Percentiles rank a stretch among this genome's conserved stretches.
Evolutionary conservation across 2,888 invertebrate species (phyloP).

Genomic region (Torymus tubicola): DNA sequence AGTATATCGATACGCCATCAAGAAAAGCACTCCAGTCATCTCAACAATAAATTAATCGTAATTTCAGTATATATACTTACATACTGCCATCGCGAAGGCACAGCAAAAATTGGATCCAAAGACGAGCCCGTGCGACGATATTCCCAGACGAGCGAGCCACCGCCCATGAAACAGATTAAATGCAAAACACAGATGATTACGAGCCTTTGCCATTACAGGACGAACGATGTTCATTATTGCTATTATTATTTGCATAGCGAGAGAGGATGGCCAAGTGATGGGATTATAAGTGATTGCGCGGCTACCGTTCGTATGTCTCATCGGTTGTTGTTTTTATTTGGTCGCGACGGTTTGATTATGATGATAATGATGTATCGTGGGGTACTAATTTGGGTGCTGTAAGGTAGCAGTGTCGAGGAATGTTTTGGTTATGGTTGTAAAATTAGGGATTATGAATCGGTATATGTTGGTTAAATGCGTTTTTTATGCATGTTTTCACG

Average conservation of each 20-base stretch:
- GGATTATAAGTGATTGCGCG: conserved; percentile 6
- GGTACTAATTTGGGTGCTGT: too few species aligned
- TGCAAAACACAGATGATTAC: conserved; percentile 59
- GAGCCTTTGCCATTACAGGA: conserved; percentile 20
- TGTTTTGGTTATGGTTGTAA: too few species aligned
- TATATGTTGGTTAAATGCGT: neutral
- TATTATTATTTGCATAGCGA: too few species aligned
- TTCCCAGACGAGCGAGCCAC: conserved; percentile 39
- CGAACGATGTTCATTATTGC: too few species aligned
- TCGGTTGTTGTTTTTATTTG: too few species aligned
- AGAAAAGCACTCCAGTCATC: conserved; percentile 26
- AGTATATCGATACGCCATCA: conserved; percentile 23
- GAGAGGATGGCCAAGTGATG: neutral
- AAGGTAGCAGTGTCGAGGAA: too few species aligned
- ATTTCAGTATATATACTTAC: conserved; percentile 64
- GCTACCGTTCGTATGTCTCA: neutral
- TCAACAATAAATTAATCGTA: conserved; percentile 51
- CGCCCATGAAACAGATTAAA: conserved; percentile 69
- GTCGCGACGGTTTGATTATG: too few species aligned
- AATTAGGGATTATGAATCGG: conserved; percentile 2
- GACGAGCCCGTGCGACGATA: conserved; percentile 43
- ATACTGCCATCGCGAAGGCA: conserved; percentile 61
- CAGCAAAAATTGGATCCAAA: conserved; percentile 37
- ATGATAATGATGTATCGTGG: too few species aligned
- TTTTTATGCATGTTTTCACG: too few species aligned